Conservation (phyloP, 2,113 vertebrate species). For the Austrofundulus limnaeus region DNA sequence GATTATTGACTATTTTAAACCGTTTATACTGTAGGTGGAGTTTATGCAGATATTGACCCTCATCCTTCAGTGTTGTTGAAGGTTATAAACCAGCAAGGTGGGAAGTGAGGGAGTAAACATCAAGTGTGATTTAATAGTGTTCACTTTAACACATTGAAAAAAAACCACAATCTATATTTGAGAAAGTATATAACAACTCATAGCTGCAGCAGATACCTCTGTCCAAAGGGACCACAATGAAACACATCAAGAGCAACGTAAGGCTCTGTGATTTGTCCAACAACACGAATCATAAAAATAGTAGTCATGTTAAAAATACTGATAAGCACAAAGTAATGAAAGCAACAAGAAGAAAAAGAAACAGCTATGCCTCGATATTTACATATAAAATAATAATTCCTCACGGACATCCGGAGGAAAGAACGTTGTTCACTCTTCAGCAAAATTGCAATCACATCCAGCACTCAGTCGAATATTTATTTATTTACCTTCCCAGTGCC, state of each 20-base stretch:
- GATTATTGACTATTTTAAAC: too few species aligned
- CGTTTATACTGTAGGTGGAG: not conserved
- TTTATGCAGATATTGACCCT: too few species aligned
- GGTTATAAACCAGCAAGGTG: not conserved
- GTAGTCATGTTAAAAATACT: not conserved
- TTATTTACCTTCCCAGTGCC: slow-evolving; percentile 53
- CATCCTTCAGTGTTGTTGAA: not conserved
- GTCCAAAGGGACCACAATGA: not conserved
- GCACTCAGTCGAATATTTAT: slow-evolving; percentile 53
- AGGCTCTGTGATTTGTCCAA: too few species aligned
- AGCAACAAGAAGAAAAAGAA: not conserved
- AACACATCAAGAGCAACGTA: not conserved
- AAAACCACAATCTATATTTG: not conserved
- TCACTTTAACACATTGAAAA: not conserved
- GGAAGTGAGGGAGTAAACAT: not conserved
- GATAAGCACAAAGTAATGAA: not conserved
- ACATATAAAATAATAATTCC: slow-evolving; percentile 18
- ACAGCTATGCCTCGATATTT: not conserved
- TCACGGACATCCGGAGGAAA: slow-evolving; percentile 30
- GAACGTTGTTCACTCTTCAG: slow-evolving; percentile 34
- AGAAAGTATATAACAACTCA: not conserved
- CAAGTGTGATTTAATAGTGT: not conserved
- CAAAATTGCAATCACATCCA: slow-evolving; percentile 42
- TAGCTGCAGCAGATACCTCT: not conserved
- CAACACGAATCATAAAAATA: not conserved